phyloP scores from a whole-genome alignment of 2,113 vertebrate genomes.

The Lota lota region DNA sequence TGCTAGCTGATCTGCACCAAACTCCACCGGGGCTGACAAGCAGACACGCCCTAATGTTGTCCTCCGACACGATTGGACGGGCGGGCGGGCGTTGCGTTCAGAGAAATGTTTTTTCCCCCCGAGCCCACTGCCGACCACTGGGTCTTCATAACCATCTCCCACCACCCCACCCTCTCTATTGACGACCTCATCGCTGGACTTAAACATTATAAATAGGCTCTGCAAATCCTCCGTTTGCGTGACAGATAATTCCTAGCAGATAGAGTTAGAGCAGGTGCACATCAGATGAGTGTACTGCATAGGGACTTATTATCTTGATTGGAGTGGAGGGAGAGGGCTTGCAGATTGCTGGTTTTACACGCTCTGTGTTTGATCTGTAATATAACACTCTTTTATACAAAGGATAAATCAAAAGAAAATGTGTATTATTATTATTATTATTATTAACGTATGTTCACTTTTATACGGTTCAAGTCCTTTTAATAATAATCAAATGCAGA shows the following conservation, averaged over 20 bases:
- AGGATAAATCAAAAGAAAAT: no score
- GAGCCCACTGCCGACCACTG: background rate
- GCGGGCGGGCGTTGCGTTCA: background rate
- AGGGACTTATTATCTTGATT: background rate
- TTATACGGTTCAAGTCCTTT: no score
- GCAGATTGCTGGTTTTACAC: no score
- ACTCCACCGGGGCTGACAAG: slow-evolving; percentile 16
- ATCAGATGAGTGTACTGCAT: background rate
- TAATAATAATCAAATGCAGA: no score
- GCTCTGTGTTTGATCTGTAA: no score
- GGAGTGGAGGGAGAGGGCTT: background rate
- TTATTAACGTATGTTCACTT: no score
- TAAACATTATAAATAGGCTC: background rate
- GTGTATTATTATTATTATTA: no score
- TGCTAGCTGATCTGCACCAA: background rate
- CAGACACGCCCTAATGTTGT: slow-evolving; percentile 9
- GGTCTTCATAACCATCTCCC: background rate
- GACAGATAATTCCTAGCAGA: background rate
- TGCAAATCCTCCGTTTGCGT: background rate
- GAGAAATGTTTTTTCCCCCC: background rate
- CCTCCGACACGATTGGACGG: background rate
- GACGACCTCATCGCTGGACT: background rate
- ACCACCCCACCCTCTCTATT: background rate
- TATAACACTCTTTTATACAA: no score
- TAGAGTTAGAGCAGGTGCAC: background rate